phyloP scores from a whole-genome alignment of 2,797 vertebrate genomes.

The Ceyx erithaca region DNA sequence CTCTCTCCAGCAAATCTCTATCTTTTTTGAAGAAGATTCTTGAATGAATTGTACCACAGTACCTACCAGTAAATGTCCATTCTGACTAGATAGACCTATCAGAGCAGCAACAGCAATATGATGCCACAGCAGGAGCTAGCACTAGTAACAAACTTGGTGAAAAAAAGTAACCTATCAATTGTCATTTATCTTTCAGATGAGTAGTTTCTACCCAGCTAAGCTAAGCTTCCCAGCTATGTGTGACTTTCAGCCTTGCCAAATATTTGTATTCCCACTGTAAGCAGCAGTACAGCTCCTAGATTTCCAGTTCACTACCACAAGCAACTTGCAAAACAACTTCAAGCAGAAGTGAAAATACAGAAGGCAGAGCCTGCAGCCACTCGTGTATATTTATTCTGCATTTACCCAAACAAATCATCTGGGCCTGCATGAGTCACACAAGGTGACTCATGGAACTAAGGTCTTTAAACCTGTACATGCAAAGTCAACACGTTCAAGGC shows the following conservation, averaged over 20 bases:
- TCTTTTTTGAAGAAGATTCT: not conserved
- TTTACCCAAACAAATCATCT: not conserved
- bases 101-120: not conserved
- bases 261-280: not conserved
- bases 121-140: not conserved
- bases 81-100: not conserved
- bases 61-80: not conserved
- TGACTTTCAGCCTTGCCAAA: not conserved
- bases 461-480: not conserved
- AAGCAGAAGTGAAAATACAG: not conserved
- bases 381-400: not conserved
- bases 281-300: not conserved
- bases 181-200: not conserved
- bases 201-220: not conserved
- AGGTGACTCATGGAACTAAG: not conserved
- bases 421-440: not conserved
- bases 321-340: not conserved
- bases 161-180: not conserved
- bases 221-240: not conserved
- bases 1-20: too few relatives aligned
- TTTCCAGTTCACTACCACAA: not conserved
- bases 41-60: not conserved
- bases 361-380: not conserved
- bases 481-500: not conserved
- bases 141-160: not conserved